Evolutionary conservation across 2,113 vertebrate species (phyloP).

Genomic region (Mesoclemmys tuberculata): DNA sequence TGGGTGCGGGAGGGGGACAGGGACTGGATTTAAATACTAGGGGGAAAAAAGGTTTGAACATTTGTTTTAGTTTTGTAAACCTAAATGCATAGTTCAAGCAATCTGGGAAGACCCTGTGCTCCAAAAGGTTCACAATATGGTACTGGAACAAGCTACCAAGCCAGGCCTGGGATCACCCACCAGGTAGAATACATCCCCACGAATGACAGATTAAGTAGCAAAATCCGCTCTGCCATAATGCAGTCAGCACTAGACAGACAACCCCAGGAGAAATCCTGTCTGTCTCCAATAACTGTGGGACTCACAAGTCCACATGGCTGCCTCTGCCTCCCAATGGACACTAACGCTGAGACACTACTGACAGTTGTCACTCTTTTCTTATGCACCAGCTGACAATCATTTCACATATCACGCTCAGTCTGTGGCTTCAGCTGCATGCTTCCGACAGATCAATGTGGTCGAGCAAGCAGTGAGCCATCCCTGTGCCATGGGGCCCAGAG

Average conservation of each 20-base stretch:
- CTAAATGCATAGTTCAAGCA: not conserved
- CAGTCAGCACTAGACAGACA: not conserved
- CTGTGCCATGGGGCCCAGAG: rapidly evolving
- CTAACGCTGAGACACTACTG: not conserved
- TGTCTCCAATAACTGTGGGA: not conserved
- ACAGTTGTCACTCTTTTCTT: not conserved
- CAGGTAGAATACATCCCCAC: not conserved
- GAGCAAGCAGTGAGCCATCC: not conserved
- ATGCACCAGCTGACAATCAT: not conserved
- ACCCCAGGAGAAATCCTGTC: not conserved
- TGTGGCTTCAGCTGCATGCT: not conserved
- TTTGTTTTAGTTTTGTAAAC: not conserved
- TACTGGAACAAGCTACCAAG: not conserved
- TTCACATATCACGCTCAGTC: not conserved
- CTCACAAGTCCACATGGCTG: rapidly evolving
- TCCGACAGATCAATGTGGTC: rapidly evolving
- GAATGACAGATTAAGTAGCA: rapidly evolving
- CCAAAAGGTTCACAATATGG: not conserved
- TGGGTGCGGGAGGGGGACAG: rapidly evolving
- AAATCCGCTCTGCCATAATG: rapidly evolving
- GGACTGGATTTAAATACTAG: not conserved
- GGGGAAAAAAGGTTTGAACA: not conserved
- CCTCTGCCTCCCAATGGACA: not conserved
- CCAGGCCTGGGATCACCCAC: not conserved
- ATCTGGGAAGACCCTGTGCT: not conserved